Evolutionary conservation across 2,888 invertebrate species (phyloP).

Genomic region (Eupithecia dodoneata): DNA sequence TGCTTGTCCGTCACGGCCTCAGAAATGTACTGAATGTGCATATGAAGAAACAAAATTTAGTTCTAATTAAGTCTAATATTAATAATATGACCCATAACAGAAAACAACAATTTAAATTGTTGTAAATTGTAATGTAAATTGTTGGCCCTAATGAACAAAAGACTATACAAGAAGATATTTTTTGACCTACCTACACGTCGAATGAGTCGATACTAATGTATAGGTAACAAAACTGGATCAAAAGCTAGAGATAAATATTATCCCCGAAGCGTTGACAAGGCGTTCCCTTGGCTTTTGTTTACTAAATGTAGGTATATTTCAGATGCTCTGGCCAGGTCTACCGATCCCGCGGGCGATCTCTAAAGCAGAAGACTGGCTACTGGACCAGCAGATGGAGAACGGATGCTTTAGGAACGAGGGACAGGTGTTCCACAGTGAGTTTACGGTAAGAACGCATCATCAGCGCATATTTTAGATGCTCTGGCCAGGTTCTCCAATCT

Average conservation of each 20-base stretch:
- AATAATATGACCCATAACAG: too few species aligned
- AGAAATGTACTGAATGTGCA: too few species aligned
- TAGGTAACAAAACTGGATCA: background rate
- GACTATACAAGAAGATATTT: background rate
- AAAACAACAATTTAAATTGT: too few species aligned
- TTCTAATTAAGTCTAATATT: too few species aligned
- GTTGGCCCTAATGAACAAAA: too few species aligned
- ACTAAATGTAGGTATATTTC: constrained; percentile 11
- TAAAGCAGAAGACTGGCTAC: constrained; percentile 84
- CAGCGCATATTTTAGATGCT: constrained; percentile 54
- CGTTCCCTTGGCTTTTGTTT: background rate
- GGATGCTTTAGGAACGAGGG: constrained; percentile 90
- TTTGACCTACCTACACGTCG: background rate
- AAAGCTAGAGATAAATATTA: background rate
- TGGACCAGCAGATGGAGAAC: constrained; percentile 87
- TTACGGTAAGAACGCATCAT: constrained; percentile 64
- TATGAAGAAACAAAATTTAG: too few species aligned
- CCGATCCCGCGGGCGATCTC: constrained; percentile 61
- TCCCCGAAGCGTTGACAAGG: background rate
- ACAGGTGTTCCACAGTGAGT: constrained; percentile 87
- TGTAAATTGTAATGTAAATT: too few species aligned
- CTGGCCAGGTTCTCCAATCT: constrained; percentile 58
- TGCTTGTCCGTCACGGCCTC: too few species aligned
- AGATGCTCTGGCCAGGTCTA: constrained; percentile 63
- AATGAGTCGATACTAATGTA: background rate